Evolutionary conservation across 2,888 invertebrate genomes (phyloP), one percentile per base, ranked within the genome.

Genomic region (Heteropelma amictum): DNA sequence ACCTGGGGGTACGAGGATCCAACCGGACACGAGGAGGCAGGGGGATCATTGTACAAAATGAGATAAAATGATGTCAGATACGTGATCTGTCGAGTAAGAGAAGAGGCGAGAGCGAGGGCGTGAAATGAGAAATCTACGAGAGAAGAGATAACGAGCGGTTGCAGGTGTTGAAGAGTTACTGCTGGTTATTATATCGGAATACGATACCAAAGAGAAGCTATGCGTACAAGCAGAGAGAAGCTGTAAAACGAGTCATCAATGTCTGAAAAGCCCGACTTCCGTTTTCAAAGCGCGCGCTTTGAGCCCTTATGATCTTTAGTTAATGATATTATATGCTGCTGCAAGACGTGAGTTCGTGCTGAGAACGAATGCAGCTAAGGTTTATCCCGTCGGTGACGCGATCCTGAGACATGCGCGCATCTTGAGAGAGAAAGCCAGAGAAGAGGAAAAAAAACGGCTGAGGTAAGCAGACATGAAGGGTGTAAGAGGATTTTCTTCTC

Each of bases 341-440:
- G 28, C 35, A 58, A 51, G 35, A 69, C 35, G 45, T 35, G 56
- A 26, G 58, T 68, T 35, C 7, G 49, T 64, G 35, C 56, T 42
- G 63, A 58, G 73, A 33, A 26, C 51, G 63, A 56, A 58, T 45
- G 58, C 58, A 42, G 56, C 56, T 51, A 45, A 63, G 14, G 73
- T 69, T 73, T 73, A 69, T 69, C 58, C 53, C 51, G 69, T 63
- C 58, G 69, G 58, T 69, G 69, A 73, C 73, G 69, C 63, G 72
- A 61, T 72, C 54, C 30, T 28, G 68, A 54, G 17, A n/a, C n/a
- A n/a, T n/a, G n/a, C n/a, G 38, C 23, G 47, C 54, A 28, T 68
- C 47, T 61, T 40, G 35, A 17, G 45, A 58, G 64, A 68, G 47
- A 68, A 38, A 56, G 40, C 42, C 53, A 47, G 56, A 35, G 40